Base-by-base conservation (phyloP, 2,113 vertebrate genomes). In the Percopsis transmontana region DNA sequence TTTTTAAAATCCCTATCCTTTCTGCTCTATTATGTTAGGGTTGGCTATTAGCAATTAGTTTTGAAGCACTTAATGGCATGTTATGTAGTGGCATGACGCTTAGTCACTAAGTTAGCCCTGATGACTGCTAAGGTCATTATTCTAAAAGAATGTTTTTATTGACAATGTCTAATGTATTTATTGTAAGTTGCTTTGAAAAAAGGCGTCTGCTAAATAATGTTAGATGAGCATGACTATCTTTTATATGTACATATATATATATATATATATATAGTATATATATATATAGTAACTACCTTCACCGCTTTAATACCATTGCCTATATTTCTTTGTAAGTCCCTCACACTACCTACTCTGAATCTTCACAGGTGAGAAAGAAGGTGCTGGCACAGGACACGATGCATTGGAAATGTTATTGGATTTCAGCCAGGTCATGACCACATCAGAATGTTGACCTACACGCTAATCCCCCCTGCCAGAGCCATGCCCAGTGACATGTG, bases 341-440 rank as follows among this genome's bases (percentile, higher is more conserved):
- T 70, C 79, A 81, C 81, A 87, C 41, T 54, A 45, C 53, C 57
- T 38, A 20, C 73, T 79, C 79, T 72, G 78, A 82, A 88, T 78
- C 82, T 78, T 85, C 83, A 85, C 67, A 47, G 81, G 33, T 74
- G 68, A 82, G 69, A 80, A 80, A 82, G 74, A 83, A 82, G 76
- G 69, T 62, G 3, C 62, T 64, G 61, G 60, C 78, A 60, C 42
- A 76, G 68, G 80, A 87, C 72, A 71, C 77, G 69, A 85, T 87
- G 79, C 87, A 90, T 89, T 53, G 74, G 58, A 87, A 84, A 90
- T 89, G 80, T 80, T 88, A 89, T 88, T 84, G 86, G 83, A 87
- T 90, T 85, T 84, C 72, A 82, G 79, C 83, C 79, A 80, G 84
- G 83, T 87, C 87, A 75, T 77, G 80, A 81, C 77, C 84, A 73